Evolutionary conservation across 2,797 vertebrate species (phyloP), one percentile per base, ranked within the genome.

Genomic region (Rhinophrynus dorsalis): DNA sequence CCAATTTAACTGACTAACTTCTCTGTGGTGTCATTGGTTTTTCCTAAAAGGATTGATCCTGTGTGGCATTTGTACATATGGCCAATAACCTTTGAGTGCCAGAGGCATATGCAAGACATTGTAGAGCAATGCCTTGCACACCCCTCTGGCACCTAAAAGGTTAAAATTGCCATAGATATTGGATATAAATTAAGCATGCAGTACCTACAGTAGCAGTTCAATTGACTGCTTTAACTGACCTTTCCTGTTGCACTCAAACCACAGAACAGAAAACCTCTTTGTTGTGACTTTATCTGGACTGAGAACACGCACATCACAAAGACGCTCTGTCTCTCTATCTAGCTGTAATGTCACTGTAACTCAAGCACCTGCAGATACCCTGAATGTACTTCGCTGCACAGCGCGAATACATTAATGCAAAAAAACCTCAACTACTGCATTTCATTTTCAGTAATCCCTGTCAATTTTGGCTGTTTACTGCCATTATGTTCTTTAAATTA

Each of bases 251-350:
- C 35, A 73, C 4, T 38, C 52, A 42, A 76, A 63, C 32, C 10
- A 27, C 50, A 75, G 26, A 44, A 56, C 67, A 58, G 50, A 12
- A 68, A 57, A 0, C n/a, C 26, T 37, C 74, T 76, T 26, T 65
- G 24, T 67, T 73, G 27, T 38, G 44, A 35, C 38, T 75, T 74
- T 51, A 59, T 57, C 42, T 51, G 18, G 33, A 67, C 73, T 70
- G 51, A 5, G 44, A 15, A 76, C 77, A 74, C 61, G 18, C 38
- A 57, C 21, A 67, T 78, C 58, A 61, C 60, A 72, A 72, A 72
- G 61, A 33, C 30, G 37, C 54, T 75, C 1, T 9, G 10, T 44
- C 63, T 62, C 35, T 72, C 47, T 48, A 61, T 44, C 44, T 58
- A 38, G 32, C 32, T 70, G 21, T 50, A 65, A 77, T 59, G 24